Conservation (phyloP, 2,797 vertebrate species). For the Lutjanus argentimaculatus region DNA sequence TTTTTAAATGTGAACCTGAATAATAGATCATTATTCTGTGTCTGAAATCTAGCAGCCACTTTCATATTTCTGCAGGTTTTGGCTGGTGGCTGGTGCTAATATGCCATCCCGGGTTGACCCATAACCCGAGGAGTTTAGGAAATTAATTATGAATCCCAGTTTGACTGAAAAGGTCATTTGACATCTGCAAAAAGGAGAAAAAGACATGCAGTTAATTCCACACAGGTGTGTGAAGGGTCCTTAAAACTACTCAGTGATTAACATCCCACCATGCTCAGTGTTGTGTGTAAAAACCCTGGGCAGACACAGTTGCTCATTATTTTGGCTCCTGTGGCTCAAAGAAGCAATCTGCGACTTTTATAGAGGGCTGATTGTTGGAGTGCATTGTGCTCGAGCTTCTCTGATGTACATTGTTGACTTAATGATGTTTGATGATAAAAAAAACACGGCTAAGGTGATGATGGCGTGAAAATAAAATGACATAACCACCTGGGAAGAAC, state of each 20-base stretch:
- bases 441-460: conserved; percentile 8
- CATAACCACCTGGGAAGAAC: conserved; percentile 21
- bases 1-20: too few species aligned
- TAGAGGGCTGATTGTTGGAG: conserved; percentile 20
- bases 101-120: conserved; percentile 10
- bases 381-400: neutral
- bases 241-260: conserved; percentile 58
- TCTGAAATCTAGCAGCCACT: too few species aligned
- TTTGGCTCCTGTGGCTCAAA: conserved; percentile 52
- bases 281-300: conserved; percentile 48
- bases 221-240: conserved; percentile 19
- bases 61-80: too few species aligned
- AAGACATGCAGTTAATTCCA: neutral
- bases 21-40: too few species aligned
- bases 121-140: conserved; percentile 19
- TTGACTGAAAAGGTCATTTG: conserved; percentile 42
- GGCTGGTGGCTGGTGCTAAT: too few species aligned
- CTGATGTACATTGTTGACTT: conserved; percentile 19
- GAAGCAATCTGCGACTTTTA: conserved; percentile 29
- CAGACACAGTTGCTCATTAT: conserved; percentile 48
- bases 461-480: conserved; percentile 21
- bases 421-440: conserved; percentile 25
- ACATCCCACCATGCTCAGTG: conserved; percentile 53
- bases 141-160: conserved; percentile 31
- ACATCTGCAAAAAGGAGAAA: conserved; percentile 26